Conservation (phyloP, 2,113 vertebrate species). For the Lepus americanus region DNA sequence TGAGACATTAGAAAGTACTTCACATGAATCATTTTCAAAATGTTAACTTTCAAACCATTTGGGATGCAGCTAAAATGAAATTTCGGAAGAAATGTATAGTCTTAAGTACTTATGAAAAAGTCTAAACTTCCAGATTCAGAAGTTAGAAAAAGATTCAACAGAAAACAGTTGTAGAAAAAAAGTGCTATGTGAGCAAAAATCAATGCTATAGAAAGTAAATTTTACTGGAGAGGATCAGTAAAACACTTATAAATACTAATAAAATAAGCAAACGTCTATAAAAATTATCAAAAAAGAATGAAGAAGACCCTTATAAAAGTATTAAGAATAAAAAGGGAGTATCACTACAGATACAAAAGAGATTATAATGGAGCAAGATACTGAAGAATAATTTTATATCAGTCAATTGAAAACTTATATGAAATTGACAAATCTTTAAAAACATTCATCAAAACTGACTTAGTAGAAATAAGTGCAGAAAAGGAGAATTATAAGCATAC, state of each 20-base stretch:
- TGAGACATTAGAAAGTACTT: background rate
- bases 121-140: background rate
- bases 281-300: background rate
- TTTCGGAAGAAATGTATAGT: background rate
- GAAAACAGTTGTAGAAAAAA: background rate
- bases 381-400: conserved; percentile 32
- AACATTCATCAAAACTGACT: conserved; percentile 5
- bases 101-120: background rate
- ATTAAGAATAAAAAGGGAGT: background rate
- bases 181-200: background rate
- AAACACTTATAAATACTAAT: background rate
- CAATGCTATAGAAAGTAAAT: background rate
- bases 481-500: background rate
- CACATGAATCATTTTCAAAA: conserved; percentile 26
- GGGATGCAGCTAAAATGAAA: background rate
- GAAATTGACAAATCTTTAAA: conserved; percentile 13
- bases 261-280: background rate
- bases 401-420: background rate
- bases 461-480: background rate
- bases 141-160: background rate
- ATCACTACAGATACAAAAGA: background rate
- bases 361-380: background rate
- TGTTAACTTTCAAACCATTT: background rate
- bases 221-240: background rate
- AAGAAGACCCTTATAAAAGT: background rate